phyloP scores from a whole-genome alignment of 37 sponge, comb jelly and placozoan genomes.

The Ephydatia muelleri region DNA sequence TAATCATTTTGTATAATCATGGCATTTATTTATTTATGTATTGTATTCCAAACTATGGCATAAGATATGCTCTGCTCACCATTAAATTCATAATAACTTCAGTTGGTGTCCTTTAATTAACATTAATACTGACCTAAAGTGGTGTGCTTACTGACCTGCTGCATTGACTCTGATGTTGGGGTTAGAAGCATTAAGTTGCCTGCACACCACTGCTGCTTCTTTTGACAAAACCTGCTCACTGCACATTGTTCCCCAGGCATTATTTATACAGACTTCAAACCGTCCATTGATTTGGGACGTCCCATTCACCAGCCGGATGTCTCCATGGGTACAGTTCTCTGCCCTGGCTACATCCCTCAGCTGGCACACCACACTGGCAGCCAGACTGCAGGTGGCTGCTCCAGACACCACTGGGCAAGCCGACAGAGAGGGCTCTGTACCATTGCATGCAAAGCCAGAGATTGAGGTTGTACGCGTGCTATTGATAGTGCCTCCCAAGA shows the following conservation, averaged over 20 bases:
- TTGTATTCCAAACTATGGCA: no score
- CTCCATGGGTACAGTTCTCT: slow-evolving; percentile 26
- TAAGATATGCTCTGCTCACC: no score
- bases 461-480: background rate
- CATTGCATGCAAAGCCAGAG: background rate
- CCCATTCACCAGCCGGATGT: slow-evolving; percentile 33
- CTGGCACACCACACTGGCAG: background rate
- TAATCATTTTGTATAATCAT: no score
- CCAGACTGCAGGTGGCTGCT: background rate
- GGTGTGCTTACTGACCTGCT: background rate
- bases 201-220: slow-evolving; percentile 46
- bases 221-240: background rate
- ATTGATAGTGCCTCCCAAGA: background rate
- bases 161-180: background rate
- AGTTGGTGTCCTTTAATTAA: no score
- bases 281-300: slow-evolving; percentile 18
- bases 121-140: background rate
- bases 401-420: background rate
- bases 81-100: no score
- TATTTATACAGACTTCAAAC: slow-evolving; percentile 58
- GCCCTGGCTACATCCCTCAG: background rate
- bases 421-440: background rate
- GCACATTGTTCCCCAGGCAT: slow-evolving; percentile 68
- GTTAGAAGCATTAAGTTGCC: slow-evolving; percentile 3
- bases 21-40: no score